These are phyloP conservation scores for Hoplodrina ambigua DNA, from an alignment of 2,888 invertebrate genomes.

Conservation along the genomic window DNA sequence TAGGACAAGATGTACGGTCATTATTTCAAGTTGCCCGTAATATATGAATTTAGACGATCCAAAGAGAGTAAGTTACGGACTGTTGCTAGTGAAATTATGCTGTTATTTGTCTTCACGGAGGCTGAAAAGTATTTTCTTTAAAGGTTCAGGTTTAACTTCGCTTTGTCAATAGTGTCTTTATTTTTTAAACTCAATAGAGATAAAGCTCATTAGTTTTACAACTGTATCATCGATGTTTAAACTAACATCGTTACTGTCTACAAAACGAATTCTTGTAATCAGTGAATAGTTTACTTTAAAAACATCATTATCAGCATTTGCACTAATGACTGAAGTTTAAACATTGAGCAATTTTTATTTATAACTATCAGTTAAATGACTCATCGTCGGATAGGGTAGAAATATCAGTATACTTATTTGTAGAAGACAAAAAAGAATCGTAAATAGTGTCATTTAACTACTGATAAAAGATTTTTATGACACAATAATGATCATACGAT, in stretches of 20 bases:
- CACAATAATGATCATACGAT: constrained; percentile 41
- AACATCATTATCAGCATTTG: constrained; percentile 27
- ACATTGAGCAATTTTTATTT: constrained; percentile 46
- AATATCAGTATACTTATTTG: constrained; percentile 19
- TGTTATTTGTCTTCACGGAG: too few relatives aligned
- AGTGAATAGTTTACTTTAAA: constrained; percentile 24
- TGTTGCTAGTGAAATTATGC: too few relatives aligned
- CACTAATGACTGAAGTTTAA: constrained; percentile 22
- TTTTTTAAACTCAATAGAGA: background rate
- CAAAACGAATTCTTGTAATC: constrained; percentile 8
- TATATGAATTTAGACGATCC: too few relatives aligned
- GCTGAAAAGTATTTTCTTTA: background rate
- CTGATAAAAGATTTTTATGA: constrained; percentile 34
- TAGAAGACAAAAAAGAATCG: constrained; percentile 24
- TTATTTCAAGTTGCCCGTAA: too few relatives aligned
- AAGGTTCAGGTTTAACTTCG: background rate
- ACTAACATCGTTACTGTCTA: background rate
- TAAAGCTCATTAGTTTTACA: background rate
- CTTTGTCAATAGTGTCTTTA: background rate
- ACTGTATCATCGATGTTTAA: constrained; percentile 1
- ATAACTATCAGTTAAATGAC: constrained; percentile 34
- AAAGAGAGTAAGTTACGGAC: too few relatives aligned
- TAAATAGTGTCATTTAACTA: constrained; percentile 9
- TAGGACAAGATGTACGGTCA: too few relatives aligned
- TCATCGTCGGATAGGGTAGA: constrained; percentile 19